Evolutionary conservation across 2,888 invertebrate genomes (phyloP).

Genomic region (Scaeva pyrastri): DNA sequence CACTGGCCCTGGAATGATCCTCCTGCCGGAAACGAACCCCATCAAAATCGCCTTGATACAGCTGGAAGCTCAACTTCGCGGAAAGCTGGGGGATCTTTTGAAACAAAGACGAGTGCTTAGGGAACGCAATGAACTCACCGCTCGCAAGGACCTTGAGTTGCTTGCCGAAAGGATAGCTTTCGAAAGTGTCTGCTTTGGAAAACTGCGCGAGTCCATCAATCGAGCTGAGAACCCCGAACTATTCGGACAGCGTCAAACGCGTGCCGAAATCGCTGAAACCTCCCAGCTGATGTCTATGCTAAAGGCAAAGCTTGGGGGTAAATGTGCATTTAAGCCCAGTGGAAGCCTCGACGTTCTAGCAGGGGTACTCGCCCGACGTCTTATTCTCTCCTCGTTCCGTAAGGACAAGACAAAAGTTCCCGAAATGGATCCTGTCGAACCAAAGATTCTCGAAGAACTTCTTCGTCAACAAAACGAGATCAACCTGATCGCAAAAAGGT

Average conservation of each 20-base stretch:
- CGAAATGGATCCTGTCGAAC: conserved; percentile 85
- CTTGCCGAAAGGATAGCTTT: conserved; percentile 92
- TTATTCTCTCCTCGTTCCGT: conserved; percentile 84
- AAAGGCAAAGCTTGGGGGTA: conserved; percentile 87
- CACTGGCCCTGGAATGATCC: conserved; percentile 82
- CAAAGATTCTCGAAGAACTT: conserved; percentile 82
- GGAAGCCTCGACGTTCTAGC: conserved; percentile 89
- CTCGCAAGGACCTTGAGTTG: conserved; percentile 88
- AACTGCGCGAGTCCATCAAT: conserved; percentile 88
- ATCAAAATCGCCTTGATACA: conserved; percentile 87
- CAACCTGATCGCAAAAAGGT: conserved; percentile 86
- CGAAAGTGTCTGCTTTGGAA: conserved; percentile 89
- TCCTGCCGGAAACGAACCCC: conserved; percentile 84
- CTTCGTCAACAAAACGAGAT: conserved; percentile 87
- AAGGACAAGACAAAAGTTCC: conserved; percentile 83
- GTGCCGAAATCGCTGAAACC: conserved; percentile 90
- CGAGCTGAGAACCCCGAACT: conserved; percentile 86
- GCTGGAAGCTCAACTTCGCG: conserved; percentile 88
- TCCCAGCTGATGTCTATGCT: conserved; percentile 90
- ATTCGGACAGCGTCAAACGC: conserved; percentile 86
- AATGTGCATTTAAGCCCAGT: conserved; percentile 84
- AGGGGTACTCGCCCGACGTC: conserved; percentile 89
- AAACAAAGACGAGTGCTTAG: conserved; percentile 88
- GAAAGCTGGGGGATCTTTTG: conserved; percentile 88
- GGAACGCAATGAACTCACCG: conserved; percentile 88